phyloP scores from a whole-genome alignment of 30 jellyfish, hydroid and myxozoan species.

The Sanderia malayensis region DNA sequence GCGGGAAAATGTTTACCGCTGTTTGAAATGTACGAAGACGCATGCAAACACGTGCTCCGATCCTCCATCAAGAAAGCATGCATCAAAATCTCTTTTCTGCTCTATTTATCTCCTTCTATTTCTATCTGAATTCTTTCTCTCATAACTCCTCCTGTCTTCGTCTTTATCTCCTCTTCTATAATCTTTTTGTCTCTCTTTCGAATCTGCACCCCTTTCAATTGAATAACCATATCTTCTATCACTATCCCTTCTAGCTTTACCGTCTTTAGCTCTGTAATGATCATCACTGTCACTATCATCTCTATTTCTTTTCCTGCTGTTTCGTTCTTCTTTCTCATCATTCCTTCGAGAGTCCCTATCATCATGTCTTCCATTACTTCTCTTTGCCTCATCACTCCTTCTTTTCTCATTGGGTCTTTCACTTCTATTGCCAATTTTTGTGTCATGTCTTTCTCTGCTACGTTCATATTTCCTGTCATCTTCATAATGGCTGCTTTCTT shows the following conservation, averaged over 20 bases:
- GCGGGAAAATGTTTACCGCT: no score
- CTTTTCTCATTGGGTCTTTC: no score
- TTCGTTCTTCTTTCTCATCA: background rate
- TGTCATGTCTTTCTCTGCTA: no score
- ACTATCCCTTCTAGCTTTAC: background rate
- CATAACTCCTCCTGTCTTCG: background rate
- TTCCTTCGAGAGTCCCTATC: background rate
- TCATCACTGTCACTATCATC: conserved; percentile 21
- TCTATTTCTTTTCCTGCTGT: background rate
- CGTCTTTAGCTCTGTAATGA: background rate
- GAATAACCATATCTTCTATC: background rate
- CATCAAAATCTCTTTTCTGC: no score
- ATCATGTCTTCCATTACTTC: background rate
- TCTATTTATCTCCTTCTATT: background rate
- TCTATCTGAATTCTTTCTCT: background rate
- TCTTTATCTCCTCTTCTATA: background rate
- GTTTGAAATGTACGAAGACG: no score
- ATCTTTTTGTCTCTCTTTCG: background rate
- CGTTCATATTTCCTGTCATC: no score
- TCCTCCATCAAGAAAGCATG: no score
- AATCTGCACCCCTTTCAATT: background rate
- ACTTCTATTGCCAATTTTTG: no score
- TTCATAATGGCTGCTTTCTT: no score
- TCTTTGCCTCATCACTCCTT: background rate
- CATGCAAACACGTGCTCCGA: no score